Evolutionary conservation across 2,888 invertebrate genomes (phyloP), one percentile per base, ranked within the genome.

Genomic region (Flabesymbios commensalis): DNA sequence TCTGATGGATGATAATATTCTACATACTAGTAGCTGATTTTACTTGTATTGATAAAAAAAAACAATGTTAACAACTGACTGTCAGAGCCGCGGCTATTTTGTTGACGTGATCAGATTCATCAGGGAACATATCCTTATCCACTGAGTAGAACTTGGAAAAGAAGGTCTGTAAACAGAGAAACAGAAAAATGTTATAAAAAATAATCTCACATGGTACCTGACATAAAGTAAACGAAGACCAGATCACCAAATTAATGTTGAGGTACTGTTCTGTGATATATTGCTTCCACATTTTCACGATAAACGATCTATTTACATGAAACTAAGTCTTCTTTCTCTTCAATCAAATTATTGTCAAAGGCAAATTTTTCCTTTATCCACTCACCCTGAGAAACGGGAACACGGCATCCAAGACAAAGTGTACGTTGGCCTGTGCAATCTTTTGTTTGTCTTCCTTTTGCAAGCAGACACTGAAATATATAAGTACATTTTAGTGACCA

Each of bases 131-230:
- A 26, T 73, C 70, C 7, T 68, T 71, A 63, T 80, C 79, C 0
- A 77, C 76, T 45, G 74, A 75, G 66, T 79, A 81, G 63, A 79
- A 80, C 59, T 78, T 78, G 28, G 74, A 60, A 67, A 75, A 80
- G 68, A 81, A 81, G 14, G 78, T 74, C 71, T 79, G 57, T 17
- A 57, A 55, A 52, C 24, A 22, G 47, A 59, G 10, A 19, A 36
- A 31, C 2, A 3, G 41, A 43, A 19, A 36, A n/a, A n/a, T n/a
- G n/a, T n/a, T n/a, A n/a, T n/a, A n/a, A n/a, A n/a, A n/a, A n/a
- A n/a, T n/a, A n/a, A n/a, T n/a, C n/a, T n/a, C n/a, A n/a, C n/a
- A n/a, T n/a, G n/a, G n/a, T n/a, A n/a, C n/a, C n/a, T n/a, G n/a
- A n/a, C n/a, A n/a, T n/a, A n/a, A n/a, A n/a, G n/a, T n/a, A n/a